Base-by-base conservation (phyloP, 1,140 invertebrate species). In the Hycleus phaleratus region DNA sequence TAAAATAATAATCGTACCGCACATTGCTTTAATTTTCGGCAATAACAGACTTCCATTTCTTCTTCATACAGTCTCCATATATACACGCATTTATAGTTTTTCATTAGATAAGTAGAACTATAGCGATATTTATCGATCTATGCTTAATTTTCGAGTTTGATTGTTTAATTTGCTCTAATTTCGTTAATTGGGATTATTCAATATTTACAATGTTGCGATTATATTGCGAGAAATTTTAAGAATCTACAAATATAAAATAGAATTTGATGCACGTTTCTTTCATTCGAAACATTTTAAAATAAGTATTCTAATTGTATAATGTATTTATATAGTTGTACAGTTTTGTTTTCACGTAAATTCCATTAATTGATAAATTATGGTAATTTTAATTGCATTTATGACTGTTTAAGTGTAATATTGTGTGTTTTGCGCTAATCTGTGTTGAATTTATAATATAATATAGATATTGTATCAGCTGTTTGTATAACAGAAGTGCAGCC, bases 181-280 rank as follows among this genome's bases (percentile, higher is more conserved):
- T 18, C 18, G 18, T 18, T 18, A 1, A 18, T 18, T 18, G 18
- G 18, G 18, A 18, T 18, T 18, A 18, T 18, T 18, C 0, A 18
- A 18, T 18, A 18, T 18, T 18, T 18, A 18, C 18, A 18, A 32
- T 32, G 32, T 32, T 5, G 32, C 32, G 32, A 32, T 32, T 32
- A 32, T 32, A 32, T 32, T 32, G 7, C 32, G 32, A 32, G 3
- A 32, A 32, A 32, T 7, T 5, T 5, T 7, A 32, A 32, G 1
- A 32, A 4, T 5, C 4, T 32, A 32, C 4, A 32, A 32, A 32
- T 59, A 67, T 58, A 65, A 62, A 59, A 63, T 68, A 68, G 66
- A 68, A 64, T 64, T 68, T 66, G 66, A 66, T 62, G 66, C 66
- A 68, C 66, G 62, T 59, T 64, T 66, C 57, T 53, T 62, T 62